A percentile compares a stretch with the other conserved stretches of the same genome.
These are phyloP conservation scores for Drosophila micromelanica DNA, from an alignment of 1,140 invertebrate species.

Conservation along the genomic window DNA sequence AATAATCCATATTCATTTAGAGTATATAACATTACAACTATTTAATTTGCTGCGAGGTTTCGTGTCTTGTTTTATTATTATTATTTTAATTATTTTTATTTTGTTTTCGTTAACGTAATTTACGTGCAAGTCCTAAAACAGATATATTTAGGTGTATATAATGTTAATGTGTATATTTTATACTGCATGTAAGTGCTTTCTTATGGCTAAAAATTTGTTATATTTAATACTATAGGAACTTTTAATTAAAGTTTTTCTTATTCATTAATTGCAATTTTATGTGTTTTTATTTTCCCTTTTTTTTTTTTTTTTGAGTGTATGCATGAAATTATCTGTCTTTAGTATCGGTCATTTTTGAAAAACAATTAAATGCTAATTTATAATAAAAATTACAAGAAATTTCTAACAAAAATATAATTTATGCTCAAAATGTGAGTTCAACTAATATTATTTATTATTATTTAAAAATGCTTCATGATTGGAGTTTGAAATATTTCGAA, in stretches of 20 bases:
- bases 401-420: conserved; percentile 2
- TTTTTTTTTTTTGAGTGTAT: too few relatives aligned
- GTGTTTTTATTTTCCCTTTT: too few relatives aligned
- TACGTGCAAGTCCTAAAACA: background rate
- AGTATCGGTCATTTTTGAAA: conserved; percentile 5
- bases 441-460: too few relatives aligned
- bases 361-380: conserved; percentile 6
- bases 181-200: conserved; percentile 3
- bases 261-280: conserved; percentile 18
- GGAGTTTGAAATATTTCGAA: background rate
- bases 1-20: background rate
- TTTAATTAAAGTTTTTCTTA: conserved; percentile 59
- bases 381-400: background rate
- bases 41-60: conserved; percentile 4
- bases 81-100: background rate
- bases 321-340: conserved; percentile 1
- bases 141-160: conserved; percentile 2
- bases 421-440: background rate
- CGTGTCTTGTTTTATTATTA: background rate
- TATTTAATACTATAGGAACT: conserved; percentile 73
- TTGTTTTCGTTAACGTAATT: background rate
- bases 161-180: conserved; percentile 1
- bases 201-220: conserved; percentile 15
- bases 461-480: too few relatives aligned
- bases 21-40: conserved; percentile 3